A percentile compares a stretch with the other conserved stretches of the same genome.
These are phyloP conservation scores for Suncus etruscus DNA, from an alignment of 2,113 vertebrate species.

Conservation along the genomic window DNA sequence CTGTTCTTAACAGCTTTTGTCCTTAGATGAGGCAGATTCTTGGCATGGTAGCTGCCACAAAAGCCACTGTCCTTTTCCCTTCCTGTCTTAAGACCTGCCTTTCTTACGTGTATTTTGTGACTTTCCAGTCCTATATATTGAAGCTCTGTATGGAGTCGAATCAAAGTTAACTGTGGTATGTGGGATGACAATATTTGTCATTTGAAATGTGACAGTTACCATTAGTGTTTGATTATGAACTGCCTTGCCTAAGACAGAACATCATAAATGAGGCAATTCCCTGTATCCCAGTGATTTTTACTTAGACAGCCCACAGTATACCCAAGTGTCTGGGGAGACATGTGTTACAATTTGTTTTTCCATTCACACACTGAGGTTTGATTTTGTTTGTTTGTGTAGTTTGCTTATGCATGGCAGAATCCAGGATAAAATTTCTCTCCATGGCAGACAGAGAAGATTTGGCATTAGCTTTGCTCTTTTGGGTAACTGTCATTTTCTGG, in stretches of 20 bases:
- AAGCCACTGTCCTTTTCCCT: background rate
- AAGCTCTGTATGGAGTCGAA: background rate
- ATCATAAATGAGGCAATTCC: background rate
- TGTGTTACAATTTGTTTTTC: constrained; percentile 19
- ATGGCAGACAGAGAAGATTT: background rate
- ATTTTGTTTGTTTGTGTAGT: constrained; percentile 45
- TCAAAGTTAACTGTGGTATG: constrained; percentile 37
- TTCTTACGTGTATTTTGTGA: background rate
- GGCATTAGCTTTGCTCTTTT: background rate
- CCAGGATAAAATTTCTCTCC: constrained; percentile 11
- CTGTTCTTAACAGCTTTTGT: constrained; percentile 68
- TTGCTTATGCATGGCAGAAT: constrained; percentile 19
- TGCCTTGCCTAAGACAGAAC: background rate
- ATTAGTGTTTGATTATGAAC: background rate
- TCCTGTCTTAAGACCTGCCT: background rate
- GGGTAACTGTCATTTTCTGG: background rate
- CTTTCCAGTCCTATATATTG: background rate
- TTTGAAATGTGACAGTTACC: background rate
- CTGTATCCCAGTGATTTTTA: background rate
- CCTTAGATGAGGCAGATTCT: constrained; percentile 3
- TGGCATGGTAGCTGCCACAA: background rate
- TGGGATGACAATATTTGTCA: background rate
- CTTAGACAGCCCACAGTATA: background rate
- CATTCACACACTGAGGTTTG: background rate
- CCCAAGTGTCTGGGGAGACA: background rate